Conservation (phyloP, 2,113 vertebrate species). For the Oncorhynchus keta region DNA sequence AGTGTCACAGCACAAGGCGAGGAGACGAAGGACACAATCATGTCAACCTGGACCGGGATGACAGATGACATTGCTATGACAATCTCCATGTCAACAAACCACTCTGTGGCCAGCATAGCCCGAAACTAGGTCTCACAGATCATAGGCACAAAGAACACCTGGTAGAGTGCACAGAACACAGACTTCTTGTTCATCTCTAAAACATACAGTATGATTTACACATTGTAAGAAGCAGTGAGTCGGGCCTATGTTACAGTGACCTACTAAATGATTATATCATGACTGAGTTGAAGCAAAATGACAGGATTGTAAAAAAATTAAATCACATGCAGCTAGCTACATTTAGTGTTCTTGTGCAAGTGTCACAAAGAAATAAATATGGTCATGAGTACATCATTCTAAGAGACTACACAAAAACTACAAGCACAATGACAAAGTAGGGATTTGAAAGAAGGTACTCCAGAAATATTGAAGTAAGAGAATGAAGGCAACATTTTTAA, state of each 20-base stretch:
- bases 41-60: background rate
- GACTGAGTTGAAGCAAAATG: conserved; percentile 11
- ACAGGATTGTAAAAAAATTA: conserved; percentile 7
- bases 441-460: background rate
- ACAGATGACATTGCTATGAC: background rate
- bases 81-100: background rate
- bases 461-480: background rate
- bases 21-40: background rate
- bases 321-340: conserved; percentile 37
- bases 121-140: background rate
- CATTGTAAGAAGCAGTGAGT: conserved; percentile 25
- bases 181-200: background rate
- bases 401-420: conserved; percentile 2
- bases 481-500: background rate
- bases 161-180: background rate
- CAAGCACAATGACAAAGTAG: background rate
- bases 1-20: background rate
- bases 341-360: conserved; percentile 60
- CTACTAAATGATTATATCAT: conserved; percentile 5
- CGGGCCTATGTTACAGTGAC: conserved; percentile 27
- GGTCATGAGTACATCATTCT: conserved; percentile 24
- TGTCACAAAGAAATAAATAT: conserved; percentile 53
- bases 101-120: background rate
- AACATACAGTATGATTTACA: background rate
- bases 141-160: background rate